Base-by-base conservation (phyloP, 2,113 vertebrate genomes). In the Corynorhinus townsendii region DNA sequence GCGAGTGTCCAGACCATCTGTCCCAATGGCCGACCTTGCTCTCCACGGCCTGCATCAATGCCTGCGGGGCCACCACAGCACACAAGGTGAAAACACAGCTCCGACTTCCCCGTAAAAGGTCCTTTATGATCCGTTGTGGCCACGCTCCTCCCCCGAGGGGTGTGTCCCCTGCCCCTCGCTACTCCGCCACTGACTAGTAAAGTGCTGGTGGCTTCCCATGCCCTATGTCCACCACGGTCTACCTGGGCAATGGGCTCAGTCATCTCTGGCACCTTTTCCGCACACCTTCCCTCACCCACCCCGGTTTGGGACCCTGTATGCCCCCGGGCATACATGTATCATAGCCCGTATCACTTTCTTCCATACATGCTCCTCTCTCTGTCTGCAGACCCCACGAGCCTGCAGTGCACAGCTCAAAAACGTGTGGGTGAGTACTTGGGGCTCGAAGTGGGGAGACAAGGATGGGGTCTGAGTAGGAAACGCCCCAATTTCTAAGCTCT, bases 331-430 rank as follows among this genome's bases (percentile, higher is more conserved):
- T 6, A 24, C 11, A 16, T 56, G 0, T 9, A 3, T 28, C 16
- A 16, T 1, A 11, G 5, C 6, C 16, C 1, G 22, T 19, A 17
- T 3, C 2, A 0, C 30, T 26, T n/a, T 40, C 33, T 72, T 56
- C 14, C 30, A 12, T 16, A 7, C n/a, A 2, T 28, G 14, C 7
- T 30, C 47, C 83, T 49, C 17, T 49, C 17, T 5, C 12, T 26
- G 5, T 79, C 33, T 17, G 14, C 56, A 28, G 62, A 47, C 3
- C 3, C 4, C 20, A 24, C 5, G 33, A 33, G 30, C n/a, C 0
- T n/a, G 0, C 35, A 6, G 20, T 45, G 11, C 4, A 22, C n/a
- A 56, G 16, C 8, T 30, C 14, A 16, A 5, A 49, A 49, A 49
- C 15, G 47, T 24, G 4, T 73, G 30, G 11, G 8, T 40, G 30